Percentiles rank a stretch among this genome's conserved stretches.
Evolutionary conservation across 2,888 invertebrate genomes (phyloP).

Genomic region (Heteropelma amictum): DNA sequence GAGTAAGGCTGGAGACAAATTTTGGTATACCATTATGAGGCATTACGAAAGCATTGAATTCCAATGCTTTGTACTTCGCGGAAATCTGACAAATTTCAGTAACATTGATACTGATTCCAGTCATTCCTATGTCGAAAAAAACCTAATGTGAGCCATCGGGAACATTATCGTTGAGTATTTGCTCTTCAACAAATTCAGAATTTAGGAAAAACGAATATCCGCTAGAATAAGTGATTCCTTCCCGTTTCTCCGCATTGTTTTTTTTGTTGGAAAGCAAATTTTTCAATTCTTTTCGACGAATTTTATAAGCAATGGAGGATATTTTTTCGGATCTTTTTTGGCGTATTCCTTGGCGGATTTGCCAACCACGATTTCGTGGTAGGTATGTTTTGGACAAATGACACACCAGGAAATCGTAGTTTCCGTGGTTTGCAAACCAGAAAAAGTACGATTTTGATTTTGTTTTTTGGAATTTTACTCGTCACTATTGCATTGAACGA

Average conservation of each 20-base stretch:
- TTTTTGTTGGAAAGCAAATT: conserved; percentile 1
- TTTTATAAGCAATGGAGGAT: neutral
- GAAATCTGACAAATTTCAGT: conserved; percentile 30
- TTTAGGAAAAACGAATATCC: conserved; percentile 18
- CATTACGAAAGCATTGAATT: no score
- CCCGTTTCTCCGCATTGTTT: conserved; percentile 14
- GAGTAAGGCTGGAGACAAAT: no score
- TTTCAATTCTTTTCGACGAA: neutral
- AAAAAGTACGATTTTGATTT: no score
- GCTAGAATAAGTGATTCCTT: conserved; percentile 19
- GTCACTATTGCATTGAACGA: conserved; percentile 35
- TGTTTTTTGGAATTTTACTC: conserved; percentile 34
- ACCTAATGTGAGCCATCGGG: neutral
- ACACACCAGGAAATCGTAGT: conserved; percentile 36
- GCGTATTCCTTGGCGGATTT: conserved; percentile 1
- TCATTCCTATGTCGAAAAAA: conserved; percentile 27
- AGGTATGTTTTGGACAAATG: conserved; percentile 46
- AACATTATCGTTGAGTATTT: neutral
- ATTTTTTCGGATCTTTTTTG: no score
- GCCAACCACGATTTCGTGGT: conserved; percentile 29
- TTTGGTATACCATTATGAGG: no score
- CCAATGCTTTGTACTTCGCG: no score
- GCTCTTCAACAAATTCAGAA: neutral
- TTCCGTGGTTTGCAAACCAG: conserved; percentile 44
- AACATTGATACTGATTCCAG: neutral